A percentile compares a stretch with the other conserved stretches of the same genome.
Evolutionary conservation across 2,888 invertebrate genomes (phyloP).

Genomic region (Agrotis exclamationis): DNA sequence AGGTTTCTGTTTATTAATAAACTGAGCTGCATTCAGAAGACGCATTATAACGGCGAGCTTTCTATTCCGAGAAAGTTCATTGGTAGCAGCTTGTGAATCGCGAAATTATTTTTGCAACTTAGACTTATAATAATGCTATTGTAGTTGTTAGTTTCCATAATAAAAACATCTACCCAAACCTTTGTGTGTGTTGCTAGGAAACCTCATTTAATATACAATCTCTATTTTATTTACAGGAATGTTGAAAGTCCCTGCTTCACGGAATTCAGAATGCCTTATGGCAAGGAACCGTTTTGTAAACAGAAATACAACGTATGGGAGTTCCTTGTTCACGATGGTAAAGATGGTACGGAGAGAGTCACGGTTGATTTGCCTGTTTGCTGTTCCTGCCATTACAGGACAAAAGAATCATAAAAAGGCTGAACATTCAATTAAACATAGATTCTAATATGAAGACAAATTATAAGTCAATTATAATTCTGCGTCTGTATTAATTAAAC

Average conservation of each 20-base stretch:
- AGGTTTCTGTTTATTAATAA: neutral
- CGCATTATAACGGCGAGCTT: conserved; percentile 5
- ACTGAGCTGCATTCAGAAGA: neutral
- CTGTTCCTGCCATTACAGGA: conserved; percentile 83
- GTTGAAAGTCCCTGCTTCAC: conserved; percentile 76
- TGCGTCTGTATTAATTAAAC: neutral
- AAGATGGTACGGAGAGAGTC: conserved; percentile 75
- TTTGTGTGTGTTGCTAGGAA: neutral
- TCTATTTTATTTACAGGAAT: conserved; percentile 66
- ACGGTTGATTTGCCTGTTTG: conserved; percentile 81
- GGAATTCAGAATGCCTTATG: conserved; percentile 64
- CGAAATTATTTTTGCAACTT: neutral
- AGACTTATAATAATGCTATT: too few species aligned
- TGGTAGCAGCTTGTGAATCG: neutral
- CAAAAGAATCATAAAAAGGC: conserved; percentile 24
- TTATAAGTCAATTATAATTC: too few species aligned
- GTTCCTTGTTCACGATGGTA: conserved; percentile 76
- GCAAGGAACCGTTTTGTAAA: conserved; percentile 77
- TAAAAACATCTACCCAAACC: neutral
- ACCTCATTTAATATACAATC: neutral
- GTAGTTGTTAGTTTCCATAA: too few species aligned
- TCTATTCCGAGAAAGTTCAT: conserved; percentile 25
- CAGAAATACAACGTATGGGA: conserved; percentile 83
- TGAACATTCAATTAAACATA: neutral
- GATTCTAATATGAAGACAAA: neutral